A percentile compares a stretch with the other conserved stretches of the same genome.
These are phyloP conservation scores for Ailurus styani DNA, from an alignment of 2,113 vertebrate genomes.

Conservation along the genomic window DNA sequence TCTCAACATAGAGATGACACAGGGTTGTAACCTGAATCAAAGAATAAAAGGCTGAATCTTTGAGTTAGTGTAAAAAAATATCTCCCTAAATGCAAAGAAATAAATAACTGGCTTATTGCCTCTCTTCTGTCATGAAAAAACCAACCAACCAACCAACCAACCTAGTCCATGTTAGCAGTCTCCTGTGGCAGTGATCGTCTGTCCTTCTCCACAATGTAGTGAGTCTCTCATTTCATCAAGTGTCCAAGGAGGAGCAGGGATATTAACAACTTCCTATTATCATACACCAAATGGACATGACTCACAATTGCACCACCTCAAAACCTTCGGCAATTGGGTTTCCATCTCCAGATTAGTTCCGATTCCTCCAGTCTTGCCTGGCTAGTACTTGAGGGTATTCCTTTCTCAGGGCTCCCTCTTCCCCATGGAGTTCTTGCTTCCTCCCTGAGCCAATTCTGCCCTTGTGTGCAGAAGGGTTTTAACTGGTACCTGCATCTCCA, in stretches of 20 bases:
- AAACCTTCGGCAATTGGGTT: background rate
- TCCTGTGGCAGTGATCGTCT: background rate
- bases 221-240: background rate
- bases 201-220: background rate
- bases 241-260: background rate
- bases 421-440: background rate
- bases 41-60: background rate
- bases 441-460: background rate
- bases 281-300: background rate
- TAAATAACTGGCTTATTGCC: background rate
- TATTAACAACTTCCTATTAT: background rate
- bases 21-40: background rate
- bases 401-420: background rate
- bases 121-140: background rate
- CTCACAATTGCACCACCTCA: background rate
- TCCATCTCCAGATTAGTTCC: too few relatives aligned
- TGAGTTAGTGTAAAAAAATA: background rate
- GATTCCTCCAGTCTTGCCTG: background rate
- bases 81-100: background rate
- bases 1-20: background rate
- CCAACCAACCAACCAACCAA: background rate
- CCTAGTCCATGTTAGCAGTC: background rate
- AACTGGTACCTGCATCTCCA: background rate
- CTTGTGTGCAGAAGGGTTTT: background rate
- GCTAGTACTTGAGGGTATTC: background rate